phyloP scores from a whole-genome alignment of 2,113 vertebrate genomes.

The Pavo muticus region DNA sequence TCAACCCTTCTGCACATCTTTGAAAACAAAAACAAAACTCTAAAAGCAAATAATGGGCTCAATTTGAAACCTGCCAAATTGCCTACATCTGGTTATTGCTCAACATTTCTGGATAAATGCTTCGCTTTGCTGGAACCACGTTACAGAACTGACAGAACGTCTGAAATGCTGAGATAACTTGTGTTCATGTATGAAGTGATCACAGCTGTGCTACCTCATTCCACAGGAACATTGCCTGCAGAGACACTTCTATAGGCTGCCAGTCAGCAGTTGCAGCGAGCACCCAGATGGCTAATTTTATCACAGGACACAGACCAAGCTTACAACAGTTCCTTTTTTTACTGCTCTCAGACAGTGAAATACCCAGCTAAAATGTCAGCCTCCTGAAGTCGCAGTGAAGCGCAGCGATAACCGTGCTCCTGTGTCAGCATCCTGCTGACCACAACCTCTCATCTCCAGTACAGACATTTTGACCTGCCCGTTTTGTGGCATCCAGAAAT shows the following conservation, averaged over 20 bases:
- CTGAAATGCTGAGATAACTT: conserved; percentile 64
- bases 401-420: neutral
- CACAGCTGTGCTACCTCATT: conserved; percentile 72
- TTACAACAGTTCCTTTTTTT: neutral
- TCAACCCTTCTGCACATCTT: conserved; percentile 11
- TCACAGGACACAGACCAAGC: conserved; percentile 60
- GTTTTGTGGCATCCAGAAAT: neutral
- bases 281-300: conserved; percentile 74
- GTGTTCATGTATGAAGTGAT: conserved; percentile 54
- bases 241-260: conserved; percentile 61
- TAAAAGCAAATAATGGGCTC: conserved; percentile 57
- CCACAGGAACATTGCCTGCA: conserved; percentile 69
- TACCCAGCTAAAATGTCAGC: neutral
- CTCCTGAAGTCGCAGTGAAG: conserved; percentile 3
- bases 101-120: conserved; percentile 64
- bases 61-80: conserved; percentile 38
- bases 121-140: conserved; percentile 65
- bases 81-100: conserved; percentile 72
- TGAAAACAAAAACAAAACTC: conserved; percentile 53
- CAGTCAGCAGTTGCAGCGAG: conserved; percentile 54
- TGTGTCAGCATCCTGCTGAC: neutral
- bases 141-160: conserved; percentile 57
- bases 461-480: neutral
- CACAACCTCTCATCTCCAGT: neutral
- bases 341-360: conserved; percentile 20